These are phyloP conservation scores for Epinephelus moara DNA, from an alignment of 2,113 vertebrate species.

Conservation along the genomic window DNA sequence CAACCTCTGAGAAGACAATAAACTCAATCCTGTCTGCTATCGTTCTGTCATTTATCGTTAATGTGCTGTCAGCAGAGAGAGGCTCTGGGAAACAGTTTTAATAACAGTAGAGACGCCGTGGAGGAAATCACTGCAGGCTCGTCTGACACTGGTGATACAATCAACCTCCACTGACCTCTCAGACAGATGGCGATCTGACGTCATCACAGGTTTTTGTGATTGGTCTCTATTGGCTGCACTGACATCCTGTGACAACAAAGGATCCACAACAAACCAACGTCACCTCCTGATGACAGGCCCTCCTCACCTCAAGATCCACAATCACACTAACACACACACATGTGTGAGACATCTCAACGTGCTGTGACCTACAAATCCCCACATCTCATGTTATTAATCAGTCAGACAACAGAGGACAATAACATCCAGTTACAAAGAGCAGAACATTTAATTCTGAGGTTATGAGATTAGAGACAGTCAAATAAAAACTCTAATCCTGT, in stretches of 20 bases:
- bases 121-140: constrained; percentile 5
- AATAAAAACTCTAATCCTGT: too few species aligned
- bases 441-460: too few species aligned
- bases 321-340: background rate
- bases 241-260: background rate
- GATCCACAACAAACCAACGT: too few species aligned
- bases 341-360: too few species aligned
- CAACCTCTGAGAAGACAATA: background rate
- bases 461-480: too few species aligned
- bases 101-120: background rate
- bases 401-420: too few species aligned
- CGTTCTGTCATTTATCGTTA: too few species aligned
- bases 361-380: too few species aligned
- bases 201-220: background rate
- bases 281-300: background rate
- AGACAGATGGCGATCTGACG: background rate
- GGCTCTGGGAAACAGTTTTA: constrained; percentile 4
- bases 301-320: background rate
- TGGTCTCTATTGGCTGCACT: background rate
- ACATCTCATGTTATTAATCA: too few species aligned
- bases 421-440: too few species aligned
- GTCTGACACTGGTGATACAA: background rate
- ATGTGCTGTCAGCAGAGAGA: too few species aligned
- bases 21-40: background rate
- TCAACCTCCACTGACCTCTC: background rate